phyloP scores from a whole-genome alignment of 2,113 vertebrate species.

The Scalopus aquaticus region DNA sequence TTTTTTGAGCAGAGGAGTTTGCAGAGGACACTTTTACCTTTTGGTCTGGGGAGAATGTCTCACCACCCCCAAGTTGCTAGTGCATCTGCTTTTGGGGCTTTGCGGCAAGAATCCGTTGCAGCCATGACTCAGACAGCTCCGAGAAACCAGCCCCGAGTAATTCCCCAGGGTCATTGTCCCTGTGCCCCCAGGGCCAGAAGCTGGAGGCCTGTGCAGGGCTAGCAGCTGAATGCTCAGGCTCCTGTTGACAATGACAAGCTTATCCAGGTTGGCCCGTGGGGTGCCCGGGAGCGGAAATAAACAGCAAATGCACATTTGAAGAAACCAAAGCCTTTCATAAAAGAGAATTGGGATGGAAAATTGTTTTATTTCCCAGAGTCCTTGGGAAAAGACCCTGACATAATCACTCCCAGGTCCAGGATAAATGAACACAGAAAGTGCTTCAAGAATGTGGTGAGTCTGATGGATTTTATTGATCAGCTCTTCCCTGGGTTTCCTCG shows the following conservation, averaged over 20 bases:
- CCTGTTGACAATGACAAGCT: background rate
- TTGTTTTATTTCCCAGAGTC: constrained; percentile 40
- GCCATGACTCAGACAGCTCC: background rate
- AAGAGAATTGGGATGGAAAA: background rate
- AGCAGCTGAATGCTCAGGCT: background rate
- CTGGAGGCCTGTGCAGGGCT: background rate
- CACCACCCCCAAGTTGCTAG: background rate
- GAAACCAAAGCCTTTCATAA: background rate
- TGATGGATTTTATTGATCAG: constrained; percentile 24
- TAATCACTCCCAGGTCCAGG: background rate
- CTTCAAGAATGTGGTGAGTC: background rate
- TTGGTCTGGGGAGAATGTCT: background rate
- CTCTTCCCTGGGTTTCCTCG: constrained; percentile 28
- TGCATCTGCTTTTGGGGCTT: background rate
- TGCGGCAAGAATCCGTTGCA: background rate
- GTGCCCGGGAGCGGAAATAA: background rate
- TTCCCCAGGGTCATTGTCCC: background rate
- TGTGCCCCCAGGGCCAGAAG: background rate
- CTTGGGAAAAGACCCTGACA: constrained; percentile 42
- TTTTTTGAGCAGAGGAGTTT: background rate
- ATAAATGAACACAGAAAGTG: constrained; percentile 40
- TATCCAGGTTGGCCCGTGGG: background rate
- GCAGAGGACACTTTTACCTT: background rate
- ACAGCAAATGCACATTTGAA: background rate
- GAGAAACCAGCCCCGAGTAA: background rate